Percentiles rank a stretch among this genome's conserved stretches.
Conservation (phyloP, 1,140 invertebrate genomes). For the Drosophila kanapiae region DNA sequence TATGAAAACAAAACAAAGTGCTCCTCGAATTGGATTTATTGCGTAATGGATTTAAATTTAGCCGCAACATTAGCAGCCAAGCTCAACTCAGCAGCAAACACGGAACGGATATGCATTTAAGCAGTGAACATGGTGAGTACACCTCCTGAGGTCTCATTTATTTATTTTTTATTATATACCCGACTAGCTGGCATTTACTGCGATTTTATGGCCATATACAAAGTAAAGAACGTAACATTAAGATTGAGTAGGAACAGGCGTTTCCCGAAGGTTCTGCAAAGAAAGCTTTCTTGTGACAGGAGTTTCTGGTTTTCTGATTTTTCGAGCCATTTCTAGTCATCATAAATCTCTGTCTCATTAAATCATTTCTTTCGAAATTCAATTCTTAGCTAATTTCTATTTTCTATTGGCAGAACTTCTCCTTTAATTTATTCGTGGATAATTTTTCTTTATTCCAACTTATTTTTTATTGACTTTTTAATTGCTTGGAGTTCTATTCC, state of each 20-base stretch:
- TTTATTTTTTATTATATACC: constrained; percentile 10
- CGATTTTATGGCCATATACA: constrained; percentile 6
- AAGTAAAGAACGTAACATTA: not conserved
- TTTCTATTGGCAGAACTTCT: constrained; percentile 35
- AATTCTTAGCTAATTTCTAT: constrained; percentile 45
- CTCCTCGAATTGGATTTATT: constrained; percentile 72
- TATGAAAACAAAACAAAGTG: constrained; percentile 13
- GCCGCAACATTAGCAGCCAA: constrained; percentile 61
- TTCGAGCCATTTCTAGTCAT: not conserved
- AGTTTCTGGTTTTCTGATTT: constrained; percentile 13
- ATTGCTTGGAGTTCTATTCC: constrained; percentile 31
- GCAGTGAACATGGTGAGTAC: constrained; percentile 67
- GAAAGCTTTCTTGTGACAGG: constrained; percentile 42
- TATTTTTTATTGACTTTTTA: constrained; percentile 45
- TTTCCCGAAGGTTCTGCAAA: constrained; percentile 58
- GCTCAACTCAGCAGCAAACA: constrained; percentile 35
- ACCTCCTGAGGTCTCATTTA: not conserved
- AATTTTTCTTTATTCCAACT: constrained; percentile 49
- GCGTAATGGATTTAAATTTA: constrained; percentile 81
- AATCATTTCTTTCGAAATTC: constrained; percentile 25
- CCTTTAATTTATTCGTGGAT: constrained; percentile 40
- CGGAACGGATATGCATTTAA: constrained; percentile 78
- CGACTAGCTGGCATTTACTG: not conserved
- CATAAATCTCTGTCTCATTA: constrained; percentile 11
- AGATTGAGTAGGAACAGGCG: not conserved